These are phyloP conservation scores for Eretmocerus hayati DNA, from an alignment of 2,888 invertebrate genomes.

Conservation along the genomic window DNA sequence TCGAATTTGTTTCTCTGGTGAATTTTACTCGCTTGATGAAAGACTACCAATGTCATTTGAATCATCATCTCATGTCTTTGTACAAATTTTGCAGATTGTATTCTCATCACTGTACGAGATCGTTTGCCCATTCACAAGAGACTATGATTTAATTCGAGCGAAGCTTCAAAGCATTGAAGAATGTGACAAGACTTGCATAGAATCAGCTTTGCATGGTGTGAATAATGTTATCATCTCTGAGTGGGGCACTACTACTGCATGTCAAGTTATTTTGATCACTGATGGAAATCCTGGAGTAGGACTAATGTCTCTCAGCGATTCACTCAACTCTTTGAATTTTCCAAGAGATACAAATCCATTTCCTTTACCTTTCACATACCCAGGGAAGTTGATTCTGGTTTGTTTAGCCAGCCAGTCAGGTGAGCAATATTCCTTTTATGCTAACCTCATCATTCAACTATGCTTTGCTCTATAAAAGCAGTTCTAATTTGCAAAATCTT, in stretches of 20 bases:
- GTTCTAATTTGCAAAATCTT: conserved; percentile 4
- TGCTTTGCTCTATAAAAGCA: conserved; percentile 1
- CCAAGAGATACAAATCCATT: conserved; percentile 50
- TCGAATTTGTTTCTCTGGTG: conserved; percentile 69
- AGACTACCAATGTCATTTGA: too few species aligned
- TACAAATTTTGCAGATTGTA: conserved; percentile 41
- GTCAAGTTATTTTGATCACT: conserved; percentile 73
- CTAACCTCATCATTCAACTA: background rate
- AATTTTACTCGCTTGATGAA: too few species aligned
- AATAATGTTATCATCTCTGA: conserved; percentile 73
- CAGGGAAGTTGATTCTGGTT: conserved; percentile 72
- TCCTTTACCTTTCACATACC: conserved; percentile 73
- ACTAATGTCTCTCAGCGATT: conserved; percentile 56
- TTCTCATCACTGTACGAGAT: conserved; percentile 55
- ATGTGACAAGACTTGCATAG: conserved; percentile 80
- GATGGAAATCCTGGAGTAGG: conserved; percentile 69
- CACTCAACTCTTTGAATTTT: conserved; percentile 48
- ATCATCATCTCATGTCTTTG: background rate
- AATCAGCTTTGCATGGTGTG: conserved; percentile 71
- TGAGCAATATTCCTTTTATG: conserved; percentile 18
- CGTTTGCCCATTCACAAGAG: conserved; percentile 80
- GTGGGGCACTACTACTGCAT: conserved; percentile 83
- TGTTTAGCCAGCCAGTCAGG: conserved; percentile 64
- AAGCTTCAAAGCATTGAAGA: conserved; percentile 73
- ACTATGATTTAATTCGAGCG: conserved; percentile 71